Base-by-base conservation (phyloP, 2,888 invertebrate species). In the Asteroscopus sphinx region DNA sequence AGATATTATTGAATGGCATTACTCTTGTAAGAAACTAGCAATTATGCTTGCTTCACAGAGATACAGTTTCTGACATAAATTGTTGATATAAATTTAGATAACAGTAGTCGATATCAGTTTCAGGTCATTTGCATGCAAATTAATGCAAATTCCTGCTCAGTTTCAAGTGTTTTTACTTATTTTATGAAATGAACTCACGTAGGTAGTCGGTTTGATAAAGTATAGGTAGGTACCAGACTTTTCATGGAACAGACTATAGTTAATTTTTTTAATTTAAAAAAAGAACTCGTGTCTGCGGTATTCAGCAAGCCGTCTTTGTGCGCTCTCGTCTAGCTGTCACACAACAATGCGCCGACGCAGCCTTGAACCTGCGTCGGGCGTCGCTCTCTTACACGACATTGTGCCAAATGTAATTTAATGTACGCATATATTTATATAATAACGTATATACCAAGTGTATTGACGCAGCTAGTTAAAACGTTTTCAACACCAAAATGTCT, bases 291-390 rank as follows among this genome's bases (percentile, higher is more conserved):
- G 61, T 63, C 62, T 52, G 49, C 45, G 60, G 62, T 47, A 62
- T 64, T 72, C 63, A 66, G 56, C 57, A 58, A 42, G 51, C 35
- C 47, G 70, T 44, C 46, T 63, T 76, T 76, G 66, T 71, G 59
- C 47, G 59, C 39, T 72, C 75, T 71, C 68, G 74, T 71, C 66
- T 69, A 72, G 78, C 68, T 77, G 81, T 81, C 81, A 76, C 80
- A 78, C 63, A 79, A 84, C 82, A 83, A 80, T 80, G 81, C 82
- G 79, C 74, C 54, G 39, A 33, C 75, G 67, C 77, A 81, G 72
- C 87, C 87, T 88, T 88, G 87, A 87, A 86, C 87, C 79, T 76
- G 76, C 66, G 68, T 49, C 71, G 77, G 80, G 44, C 85, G 75
- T 74, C 81, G 85, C 77, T 76, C 85, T 76, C 79, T 48, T 71